Evolutionary conservation across 2,888 invertebrate genomes (phyloP), one percentile per base, ranked within the genome.

Genomic region (Zeuzera pyrina): DNA sequence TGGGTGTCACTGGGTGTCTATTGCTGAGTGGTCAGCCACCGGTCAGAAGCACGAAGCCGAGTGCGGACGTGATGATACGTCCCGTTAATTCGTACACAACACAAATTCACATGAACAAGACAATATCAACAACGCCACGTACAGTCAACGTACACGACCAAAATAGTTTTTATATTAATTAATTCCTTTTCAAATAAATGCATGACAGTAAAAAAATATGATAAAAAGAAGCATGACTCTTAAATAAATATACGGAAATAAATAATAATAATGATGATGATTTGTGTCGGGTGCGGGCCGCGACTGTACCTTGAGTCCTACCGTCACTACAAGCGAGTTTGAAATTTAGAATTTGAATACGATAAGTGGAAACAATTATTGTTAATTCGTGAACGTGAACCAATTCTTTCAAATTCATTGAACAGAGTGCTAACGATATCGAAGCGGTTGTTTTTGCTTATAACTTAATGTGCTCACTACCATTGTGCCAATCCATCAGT

Each of bases 91-190:
- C 66, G 16, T 71, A 74, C 79, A 79, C 78, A 77, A 83, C 81
- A 83, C 79, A 83, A 79, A 81, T 79, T 74, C 79, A 83, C 79
- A 79, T 76, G 66, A 77, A 81, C 81, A 79, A 78, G 78, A 79
- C 79, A 78, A 64, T 68, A 56, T 56, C 52, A 63, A 72, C 60
- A 65, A 69, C 59, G 62, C 62, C 60, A 61, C 60, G 54, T 60
- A 70, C 66, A 73, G 60, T 66, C 58, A 68, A 74, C 58, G 59
- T 68, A 76, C 68, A 78, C 83, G 83, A 83, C 83, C 83, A 83
- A 83, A 83, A 83, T 83, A 72, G 83, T 81, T 83, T 83, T 83
- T 78, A 54, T 50, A 64, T 57, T 57, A 50, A 44, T 41, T 25
- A 25, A 25, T 25, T 64, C 54, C 49, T 63, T 52, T 54, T 63